A percentile compares a stretch with the other conserved stretches of the same genome.
These are phyloP conservation scores for Meteorus cinctellus DNA, from an alignment of 2,888 invertebrate species.

Conservation along the genomic window DNA sequence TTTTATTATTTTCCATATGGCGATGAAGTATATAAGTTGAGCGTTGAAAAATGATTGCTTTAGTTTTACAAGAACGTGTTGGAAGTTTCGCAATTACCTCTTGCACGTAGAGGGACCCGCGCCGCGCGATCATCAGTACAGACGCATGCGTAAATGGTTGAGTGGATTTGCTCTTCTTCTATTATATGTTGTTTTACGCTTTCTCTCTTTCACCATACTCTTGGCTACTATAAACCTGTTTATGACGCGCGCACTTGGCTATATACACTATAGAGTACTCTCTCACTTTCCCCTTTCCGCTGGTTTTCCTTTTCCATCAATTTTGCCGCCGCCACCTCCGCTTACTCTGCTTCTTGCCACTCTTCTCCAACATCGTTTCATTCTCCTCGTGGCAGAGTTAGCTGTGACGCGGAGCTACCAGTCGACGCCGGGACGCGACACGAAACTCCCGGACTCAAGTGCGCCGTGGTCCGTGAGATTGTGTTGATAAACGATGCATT, in stretches of 20 bases:
- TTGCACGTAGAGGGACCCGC: background rate
- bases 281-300: background rate
- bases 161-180: slow-evolving; percentile 1
- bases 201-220: background rate
- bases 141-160: slow-evolving; percentile 13
- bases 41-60: slow-evolving; percentile 13
- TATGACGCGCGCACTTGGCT: background rate
- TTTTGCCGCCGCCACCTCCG: background rate
- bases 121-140: background rate
- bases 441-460: slow-evolving; percentile 51
- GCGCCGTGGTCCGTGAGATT: slow-evolving; percentile 23
- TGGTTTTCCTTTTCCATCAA: background rate
- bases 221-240: background rate
- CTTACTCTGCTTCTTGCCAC: background rate
- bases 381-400: slow-evolving; percentile 33
- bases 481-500: slow-evolving; percentile 20
- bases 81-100: slow-evolving; percentile 14
- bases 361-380: slow-evolving; percentile 16
- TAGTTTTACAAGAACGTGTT: slow-evolving; percentile 16
- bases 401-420: slow-evolving; percentile 55
- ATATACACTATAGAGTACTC: background rate
- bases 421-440: slow-evolving; percentile 64
- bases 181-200: background rate
- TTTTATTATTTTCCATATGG: background rate
- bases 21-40: slow-evolving; percentile 12